Base-by-base conservation (phyloP, 2,888 invertebrate genomes). In the Troides oblongomaculatus region DNA sequence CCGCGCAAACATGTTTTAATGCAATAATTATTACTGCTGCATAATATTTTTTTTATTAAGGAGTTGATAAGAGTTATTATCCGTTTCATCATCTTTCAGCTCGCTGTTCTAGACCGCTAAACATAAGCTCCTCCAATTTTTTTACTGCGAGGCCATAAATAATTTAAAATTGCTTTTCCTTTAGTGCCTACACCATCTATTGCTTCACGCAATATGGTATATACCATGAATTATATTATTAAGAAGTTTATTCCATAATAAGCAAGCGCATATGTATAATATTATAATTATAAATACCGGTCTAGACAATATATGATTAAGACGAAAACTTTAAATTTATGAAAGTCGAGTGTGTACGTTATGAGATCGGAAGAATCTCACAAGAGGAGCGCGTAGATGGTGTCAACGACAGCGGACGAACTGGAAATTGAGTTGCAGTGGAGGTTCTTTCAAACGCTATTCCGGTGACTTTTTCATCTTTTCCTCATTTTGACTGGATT, bases 361-460 rank as follows among this genome's bases (percentile, higher is more conserved):
- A 39, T 63, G 39, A 70, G 25, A 57, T 58, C 25, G 25, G 59
- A 50, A 46, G 58, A 6, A 46, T 64, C 64, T 39, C 53, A 60
- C 63, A 59, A 12, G 59, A 10, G 36, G 39, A 53, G 73, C 72
- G 74, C 72, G 72, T 74, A 73, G 75, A 66, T 74, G 73, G 72
- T 74, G 76, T 75, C 72, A 72, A 73, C 69, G 69, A 63, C 65
- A 71, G 74, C 74, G 73, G 73, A 69, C 71, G 75, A 75, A 75
- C 76, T 79, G 83, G 81, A 83, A 82, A 82, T 81, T 78, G 82
- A 79, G 71, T 72, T 76, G 69, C 76, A 73, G 79, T 78, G 76
- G 81, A 81, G 76, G 73, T 73, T 73, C 72, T 46, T 14, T 75
- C 78, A 79, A 74, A 75, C 72, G 77, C 75, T 81, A 81, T 79